These are phyloP conservation scores for Potorous gilbertii DNA, from an alignment of 2,797 vertebrate genomes.

Conservation along the genomic window DNA sequence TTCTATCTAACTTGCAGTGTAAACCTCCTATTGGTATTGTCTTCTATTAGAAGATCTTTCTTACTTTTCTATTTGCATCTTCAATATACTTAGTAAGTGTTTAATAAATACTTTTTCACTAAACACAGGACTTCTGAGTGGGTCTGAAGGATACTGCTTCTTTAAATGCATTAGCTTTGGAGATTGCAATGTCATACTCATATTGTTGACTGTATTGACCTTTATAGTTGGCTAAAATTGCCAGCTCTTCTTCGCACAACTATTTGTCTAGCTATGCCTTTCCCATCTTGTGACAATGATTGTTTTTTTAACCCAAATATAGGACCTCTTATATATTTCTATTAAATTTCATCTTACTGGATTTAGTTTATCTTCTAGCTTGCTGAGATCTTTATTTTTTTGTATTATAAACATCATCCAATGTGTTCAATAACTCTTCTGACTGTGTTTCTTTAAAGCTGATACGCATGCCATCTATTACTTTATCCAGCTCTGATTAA, in stretches of 20 bases:
- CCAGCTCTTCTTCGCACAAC: not conserved
- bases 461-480: not conserved
- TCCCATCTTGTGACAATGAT: not conserved
- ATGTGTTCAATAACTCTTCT: not conserved
- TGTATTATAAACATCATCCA: not conserved
- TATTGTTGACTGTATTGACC: not conserved
- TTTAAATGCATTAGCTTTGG: not conserved
- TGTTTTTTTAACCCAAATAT: not conserved
- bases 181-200: not conserved
- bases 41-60: not conserved
- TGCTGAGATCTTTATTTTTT: not conserved
- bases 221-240: not conserved
- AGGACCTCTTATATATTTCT: not conserved
- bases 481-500: not conserved
- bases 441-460: not conserved
- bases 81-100: not conserved
- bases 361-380: not conserved
- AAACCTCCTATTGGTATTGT: not conserved
- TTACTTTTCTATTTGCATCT: not conserved
- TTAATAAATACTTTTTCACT: not conserved
- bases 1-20: not conserved
- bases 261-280: not conserved
- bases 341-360: not conserved
- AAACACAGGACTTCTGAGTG: not conserved
- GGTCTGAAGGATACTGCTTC: not conserved